These are phyloP conservation scores for Tetragnatha montana DNA, from an alignment of 2,888 invertebrate species.

Conservation along the genomic window DNA sequence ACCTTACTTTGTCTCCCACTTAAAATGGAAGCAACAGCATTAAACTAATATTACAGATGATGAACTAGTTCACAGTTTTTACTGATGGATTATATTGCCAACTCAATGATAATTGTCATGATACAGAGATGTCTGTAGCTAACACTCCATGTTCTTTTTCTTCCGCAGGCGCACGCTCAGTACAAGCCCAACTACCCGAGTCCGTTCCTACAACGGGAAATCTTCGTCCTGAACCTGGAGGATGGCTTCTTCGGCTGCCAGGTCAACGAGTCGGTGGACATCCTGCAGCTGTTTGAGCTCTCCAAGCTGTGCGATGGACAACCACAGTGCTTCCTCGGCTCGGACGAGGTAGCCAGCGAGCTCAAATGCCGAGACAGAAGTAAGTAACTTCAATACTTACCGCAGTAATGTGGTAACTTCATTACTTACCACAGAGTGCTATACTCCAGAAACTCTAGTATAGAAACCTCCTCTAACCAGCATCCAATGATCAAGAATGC, in stretches of 20 bases:
- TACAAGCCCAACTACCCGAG: conserved; percentile 72
- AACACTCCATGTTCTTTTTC: not conserved
- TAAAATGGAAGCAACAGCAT: too few species aligned
- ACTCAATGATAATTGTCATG: too few species aligned
- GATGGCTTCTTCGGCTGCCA: conserved; percentile 98
- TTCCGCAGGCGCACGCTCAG: conserved; percentile 69
- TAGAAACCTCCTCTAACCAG: too few species aligned
- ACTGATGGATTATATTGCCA: too few species aligned
- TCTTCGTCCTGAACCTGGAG: conserved; percentile 97
- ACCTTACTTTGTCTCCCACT: too few species aligned
- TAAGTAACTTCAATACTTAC: conserved; percentile 78
- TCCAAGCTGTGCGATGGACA: conserved; percentile 94
- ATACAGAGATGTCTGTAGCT: too few species aligned
- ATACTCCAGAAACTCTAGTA: too few species aligned
- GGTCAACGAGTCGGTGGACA: conserved; percentile 96
- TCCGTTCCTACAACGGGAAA: conserved; percentile 81
- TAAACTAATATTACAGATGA: too few species aligned
- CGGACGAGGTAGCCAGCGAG: conserved; percentile 91
- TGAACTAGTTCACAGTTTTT: too few species aligned
- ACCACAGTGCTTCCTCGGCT: conserved; percentile 92
- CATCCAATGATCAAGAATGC: not conserved
- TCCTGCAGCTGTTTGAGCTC: conserved; percentile 94
- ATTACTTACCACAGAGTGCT: too few species aligned
- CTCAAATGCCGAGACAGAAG: conserved; percentile 90
- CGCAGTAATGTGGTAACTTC: too few species aligned